Evolutionary conservation across 2,113 vertebrate genomes (phyloP).

Genomic region (Macheiramphus alcinus): DNA sequence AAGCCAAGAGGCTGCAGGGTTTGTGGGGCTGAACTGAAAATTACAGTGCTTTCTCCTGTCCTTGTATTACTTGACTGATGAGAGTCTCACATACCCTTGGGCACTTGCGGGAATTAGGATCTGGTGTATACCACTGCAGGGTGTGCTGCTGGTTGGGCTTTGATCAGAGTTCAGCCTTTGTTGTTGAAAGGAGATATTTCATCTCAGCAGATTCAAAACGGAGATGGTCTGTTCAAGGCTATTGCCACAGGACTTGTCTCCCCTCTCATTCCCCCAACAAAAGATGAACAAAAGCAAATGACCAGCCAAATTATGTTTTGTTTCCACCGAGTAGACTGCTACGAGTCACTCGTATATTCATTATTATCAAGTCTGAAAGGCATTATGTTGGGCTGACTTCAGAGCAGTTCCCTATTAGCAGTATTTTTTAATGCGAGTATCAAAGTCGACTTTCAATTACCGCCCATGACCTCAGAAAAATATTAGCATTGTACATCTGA

Average conservation of each 20-base stretch:
- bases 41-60: background rate
- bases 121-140: slow-evolving; percentile 19
- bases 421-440: slow-evolving; percentile 12
- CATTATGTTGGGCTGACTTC: slow-evolving; percentile 16
- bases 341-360: background rate
- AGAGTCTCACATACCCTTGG: background rate
- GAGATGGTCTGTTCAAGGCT: slow-evolving; percentile 24
- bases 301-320: slow-evolving; percentile 23
- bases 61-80: slow-evolving; percentile 29
- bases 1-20: slow-evolving; percentile 31
- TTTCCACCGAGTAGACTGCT: background rate
- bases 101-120: background rate
- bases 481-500: background rate
- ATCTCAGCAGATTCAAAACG: slow-evolving; percentile 29
- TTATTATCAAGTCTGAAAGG: slow-evolving; percentile 18
- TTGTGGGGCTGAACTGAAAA: slow-evolving; percentile 31
- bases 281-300: slow-evolving; percentile 28
- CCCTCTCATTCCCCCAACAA: background rate
- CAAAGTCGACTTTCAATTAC: slow-evolving; percentile 8
- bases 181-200: slow-evolving; percentile 63
- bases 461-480: background rate
- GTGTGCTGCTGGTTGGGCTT: slow-evolving; percentile 16
- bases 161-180: slow-evolving; percentile 53
- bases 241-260: slow-evolving; percentile 34
- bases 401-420: slow-evolving; percentile 14